Percentiles rank a stretch among this genome's conserved stretches.
phyloP scores from a whole-genome alignment of 2,797 vertebrate species.

The Harpagifer antarcticus region DNA sequence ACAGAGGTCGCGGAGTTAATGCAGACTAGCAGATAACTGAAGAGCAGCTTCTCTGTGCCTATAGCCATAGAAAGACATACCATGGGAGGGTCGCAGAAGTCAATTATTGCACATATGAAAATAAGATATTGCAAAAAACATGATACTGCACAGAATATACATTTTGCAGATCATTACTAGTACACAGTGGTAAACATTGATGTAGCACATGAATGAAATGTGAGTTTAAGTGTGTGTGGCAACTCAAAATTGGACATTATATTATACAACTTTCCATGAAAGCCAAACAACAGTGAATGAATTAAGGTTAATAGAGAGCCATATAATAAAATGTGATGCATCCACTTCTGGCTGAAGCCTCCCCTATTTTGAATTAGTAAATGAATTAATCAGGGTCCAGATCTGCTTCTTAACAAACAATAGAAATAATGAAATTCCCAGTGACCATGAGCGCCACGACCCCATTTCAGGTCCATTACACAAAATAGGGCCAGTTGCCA shows the following conservation, averaged over 20 bases:
- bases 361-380: background rate
- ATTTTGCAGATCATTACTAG: too few relatives aligned
- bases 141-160: too few relatives aligned
- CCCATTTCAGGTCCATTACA: background rate
- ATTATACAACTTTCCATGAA: background rate
- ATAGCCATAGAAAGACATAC: slow-evolving; percentile 21
- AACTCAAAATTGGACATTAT: too few relatives aligned
- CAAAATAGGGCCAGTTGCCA: too few relatives aligned
- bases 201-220: too few relatives aligned
- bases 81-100: slow-evolving; percentile 8
- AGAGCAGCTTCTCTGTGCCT: slow-evolving; percentile 7
- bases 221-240: too few relatives aligned
- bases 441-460: background rate
- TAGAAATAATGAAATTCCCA: too few relatives aligned
- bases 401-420: background rate
- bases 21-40: slow-evolving; percentile 33
- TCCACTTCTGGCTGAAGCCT: background rate
- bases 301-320: background rate
- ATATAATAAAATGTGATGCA: background rate
- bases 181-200: too few relatives aligned
- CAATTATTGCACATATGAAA: too few relatives aligned
- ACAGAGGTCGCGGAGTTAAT: slow-evolving; percentile 20
- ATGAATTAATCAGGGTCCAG: background rate
- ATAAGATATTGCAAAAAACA: too few relatives aligned
- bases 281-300: too few relatives aligned